Evolutionary conservation across 2,113 vertebrate genomes (phyloP).

Genomic region (Chaetura pelagica): DNA sequence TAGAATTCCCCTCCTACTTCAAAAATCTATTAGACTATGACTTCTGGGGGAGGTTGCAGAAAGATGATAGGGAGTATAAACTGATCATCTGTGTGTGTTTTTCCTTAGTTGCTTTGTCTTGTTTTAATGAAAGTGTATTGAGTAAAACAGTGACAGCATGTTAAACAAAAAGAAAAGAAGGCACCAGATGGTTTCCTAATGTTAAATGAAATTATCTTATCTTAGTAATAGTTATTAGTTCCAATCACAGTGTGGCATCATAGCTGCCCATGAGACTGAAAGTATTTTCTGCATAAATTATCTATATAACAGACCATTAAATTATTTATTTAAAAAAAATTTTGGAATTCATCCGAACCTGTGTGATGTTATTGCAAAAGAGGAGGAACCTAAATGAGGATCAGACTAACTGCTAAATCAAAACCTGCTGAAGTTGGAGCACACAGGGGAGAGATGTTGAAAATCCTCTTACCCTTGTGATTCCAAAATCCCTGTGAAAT

Average conservation of each 20-base stretch:
- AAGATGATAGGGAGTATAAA: neutral
- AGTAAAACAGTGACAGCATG: neutral
- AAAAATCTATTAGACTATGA: neutral
- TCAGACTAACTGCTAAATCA: neutral
- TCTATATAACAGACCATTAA: neutral
- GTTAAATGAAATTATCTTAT: constrained; percentile 45
- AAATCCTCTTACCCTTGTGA: neutral
- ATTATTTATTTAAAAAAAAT: neutral
- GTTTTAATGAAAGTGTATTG: neutral
- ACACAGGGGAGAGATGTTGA: neutral
- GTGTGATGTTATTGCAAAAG: neutral
- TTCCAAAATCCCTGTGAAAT: neutral
- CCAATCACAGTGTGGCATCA: neutral
- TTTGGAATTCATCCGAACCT: neutral
- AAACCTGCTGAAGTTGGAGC: neutral
- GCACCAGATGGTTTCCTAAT: constrained; percentile 42
- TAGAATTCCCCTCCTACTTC: neutral
- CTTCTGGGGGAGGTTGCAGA: neutral
- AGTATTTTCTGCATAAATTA: constrained; percentile 22
- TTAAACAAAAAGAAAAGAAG: constrained; percentile 5
- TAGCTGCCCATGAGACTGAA: neutral
- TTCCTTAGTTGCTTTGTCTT: neutral
- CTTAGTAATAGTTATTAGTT: constrained; percentile 37
- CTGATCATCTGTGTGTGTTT: neutral
- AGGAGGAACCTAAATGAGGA: neutral